These are phyloP conservation scores for Tryphoninae sp. DNA, from an alignment of 2,888 invertebrate species.

Conservation along the genomic window DNA sequence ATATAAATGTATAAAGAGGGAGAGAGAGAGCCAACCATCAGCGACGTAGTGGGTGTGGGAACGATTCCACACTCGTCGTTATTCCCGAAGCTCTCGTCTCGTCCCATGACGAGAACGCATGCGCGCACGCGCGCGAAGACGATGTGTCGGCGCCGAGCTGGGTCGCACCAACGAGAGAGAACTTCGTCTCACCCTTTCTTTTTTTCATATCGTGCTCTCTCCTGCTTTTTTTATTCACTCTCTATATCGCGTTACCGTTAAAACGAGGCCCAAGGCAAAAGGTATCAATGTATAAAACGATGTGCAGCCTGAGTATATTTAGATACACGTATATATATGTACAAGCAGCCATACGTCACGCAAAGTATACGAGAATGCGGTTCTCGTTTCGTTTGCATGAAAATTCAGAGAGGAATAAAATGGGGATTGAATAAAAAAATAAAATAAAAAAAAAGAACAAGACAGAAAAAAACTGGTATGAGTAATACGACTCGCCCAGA, in stretches of 20 bases:
- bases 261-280: slow-evolving; percentile 34
- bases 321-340: slow-evolving; percentile 6
- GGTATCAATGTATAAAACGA: slow-evolving; percentile 17
- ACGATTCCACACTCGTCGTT: slow-evolving; percentile 57
- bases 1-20: not conserved
- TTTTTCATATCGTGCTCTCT: slow-evolving; percentile 3
- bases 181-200: not conserved
- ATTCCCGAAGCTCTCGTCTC: slow-evolving; percentile 35
- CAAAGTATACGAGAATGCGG: slow-evolving; percentile 30
- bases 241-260: slow-evolving; percentile 53
- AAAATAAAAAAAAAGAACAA: not conserved
- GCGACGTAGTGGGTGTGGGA: slow-evolving; percentile 70
- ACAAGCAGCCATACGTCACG: slow-evolving; percentile 24
- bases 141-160: slow-evolving; percentile 42
- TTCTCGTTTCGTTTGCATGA: slow-evolving; percentile 30
- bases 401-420: slow-evolving; percentile 20
- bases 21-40: slow-evolving; percentile 49
- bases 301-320: not conserved
- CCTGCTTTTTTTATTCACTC: slow-evolving; percentile 10
- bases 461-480: slow-evolving; percentile 9
- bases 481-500: slow-evolving; percentile 18
- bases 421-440: slow-evolving; percentile 4
- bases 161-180: slow-evolving; percentile 20
- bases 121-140: slow-evolving; percentile 14
- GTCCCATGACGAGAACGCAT: slow-evolving; percentile 33